Base-by-base conservation (phyloP, 2,113 vertebrate genomes). In the Sphaerodactylus townsendi region DNA sequence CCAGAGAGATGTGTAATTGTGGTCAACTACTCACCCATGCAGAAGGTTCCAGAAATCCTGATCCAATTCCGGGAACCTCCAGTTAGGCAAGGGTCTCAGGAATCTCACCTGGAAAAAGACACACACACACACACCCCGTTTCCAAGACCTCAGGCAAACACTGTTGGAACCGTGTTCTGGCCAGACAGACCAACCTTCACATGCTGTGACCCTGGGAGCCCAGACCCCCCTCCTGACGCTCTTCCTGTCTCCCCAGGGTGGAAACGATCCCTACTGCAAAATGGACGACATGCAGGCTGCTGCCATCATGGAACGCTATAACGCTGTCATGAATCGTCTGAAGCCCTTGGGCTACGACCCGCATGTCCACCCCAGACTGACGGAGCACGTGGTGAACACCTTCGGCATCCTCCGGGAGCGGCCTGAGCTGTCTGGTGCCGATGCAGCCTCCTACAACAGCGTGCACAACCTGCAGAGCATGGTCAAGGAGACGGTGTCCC, bases 331-430 rank as follows among this genome's bases (percentile, higher is more conserved):
- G 92, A 80, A 90, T 25, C 79, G 10, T 10, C 83, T 96, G 69
- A 59, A 62, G 19, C 39, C 85, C 37, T 73, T 92, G 0, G 95
- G 95, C 21, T 97, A 95, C 72, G 89, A 90, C 70, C 9, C 17
- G 10, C 10, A 50, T 3, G 72, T 91, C 19, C 96, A 96, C 71
- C 93, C 95, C 41, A 10, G 8, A 6, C 93, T 96, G 76, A 77
- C 85, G 0, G 95, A 96, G 78, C 90, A 91, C 39, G 78, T 96
- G 2, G 84, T 96, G 72, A 96, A 97, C 91, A 86, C 87, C 13
- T 97, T 92, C 4, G 95, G 96, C 72, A 93, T 96, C 83, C 87
- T 96, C 73, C 90, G 69, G 44, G 83, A 91, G 15, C 91, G 85
- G 21, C 92, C 91, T 1, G 25, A 59, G 8, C 8, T 85, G 21